Conservation (phyloP, 1,140 invertebrate species). For the Oryctes rhinoceros region DNA sequence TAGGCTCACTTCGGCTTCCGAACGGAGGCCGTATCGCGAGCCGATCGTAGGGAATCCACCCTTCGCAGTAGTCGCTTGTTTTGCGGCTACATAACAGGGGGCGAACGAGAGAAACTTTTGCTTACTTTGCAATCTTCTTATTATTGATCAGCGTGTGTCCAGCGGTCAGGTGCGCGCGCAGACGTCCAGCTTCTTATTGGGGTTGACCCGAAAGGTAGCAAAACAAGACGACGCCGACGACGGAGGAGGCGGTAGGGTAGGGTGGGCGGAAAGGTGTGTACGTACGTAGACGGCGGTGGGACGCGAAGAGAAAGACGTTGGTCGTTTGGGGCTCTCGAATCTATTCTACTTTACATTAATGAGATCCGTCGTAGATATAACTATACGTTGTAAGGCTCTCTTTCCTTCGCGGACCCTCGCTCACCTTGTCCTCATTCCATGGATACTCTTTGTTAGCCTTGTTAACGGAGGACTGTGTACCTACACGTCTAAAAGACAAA, state of each 20-base stretch:
- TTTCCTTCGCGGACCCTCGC: constrained; percentile 40
- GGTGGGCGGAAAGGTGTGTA: neutral
- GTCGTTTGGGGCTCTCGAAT: constrained; percentile 46
- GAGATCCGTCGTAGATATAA: constrained; percentile 45
- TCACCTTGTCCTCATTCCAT: neutral
- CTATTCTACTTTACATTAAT: constrained; percentile 59
- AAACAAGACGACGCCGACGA: constrained; percentile 16
- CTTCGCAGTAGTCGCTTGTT: constrained; percentile 37
- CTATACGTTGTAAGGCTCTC: constrained; percentile 24
- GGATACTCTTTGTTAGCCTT: neutral
- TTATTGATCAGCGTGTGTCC: constrained; percentile 60
- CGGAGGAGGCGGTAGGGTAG: neutral
- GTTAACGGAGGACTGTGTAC: neutral
- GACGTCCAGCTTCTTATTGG: constrained; percentile 47
- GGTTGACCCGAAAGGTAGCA: constrained; percentile 51
- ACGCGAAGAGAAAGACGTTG: neutral
- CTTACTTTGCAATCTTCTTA: constrained; percentile 62
- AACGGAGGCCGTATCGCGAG: neutral
- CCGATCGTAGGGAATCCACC: neutral
- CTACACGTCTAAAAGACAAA: neutral
- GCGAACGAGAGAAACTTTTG: constrained; percentile 56
- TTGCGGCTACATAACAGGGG: constrained; percentile 51
- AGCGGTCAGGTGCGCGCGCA: constrained; percentile 57
- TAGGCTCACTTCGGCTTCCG: constrained; percentile 38
- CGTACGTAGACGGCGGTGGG: neutral